These are phyloP conservation scores for Smittia sp. DNA, from an alignment of 2,888 invertebrate species.

Conservation along the genomic window DNA sequence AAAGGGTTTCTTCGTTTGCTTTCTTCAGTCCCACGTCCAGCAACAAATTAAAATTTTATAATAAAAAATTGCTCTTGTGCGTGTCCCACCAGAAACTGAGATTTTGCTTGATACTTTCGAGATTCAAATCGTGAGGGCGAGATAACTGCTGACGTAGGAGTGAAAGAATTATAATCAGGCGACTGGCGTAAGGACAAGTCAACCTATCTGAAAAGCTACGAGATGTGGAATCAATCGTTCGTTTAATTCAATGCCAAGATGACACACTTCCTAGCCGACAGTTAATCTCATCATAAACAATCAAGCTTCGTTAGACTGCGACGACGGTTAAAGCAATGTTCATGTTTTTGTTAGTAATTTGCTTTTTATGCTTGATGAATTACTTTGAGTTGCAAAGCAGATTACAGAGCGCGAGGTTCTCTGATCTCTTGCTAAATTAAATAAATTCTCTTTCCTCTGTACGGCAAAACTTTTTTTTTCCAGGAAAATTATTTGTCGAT, in stretches of 20 bases:
- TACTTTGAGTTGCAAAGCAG: background rate
- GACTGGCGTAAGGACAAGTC: too few species aligned
- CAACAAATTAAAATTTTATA: slow-evolving; percentile 26
- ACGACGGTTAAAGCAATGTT: slow-evolving; percentile 12
- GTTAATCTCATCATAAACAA: slow-evolving; percentile 39
- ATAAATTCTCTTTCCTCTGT: slow-evolving; percentile 11
- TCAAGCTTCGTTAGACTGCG: slow-evolving; percentile 37
- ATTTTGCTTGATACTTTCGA: too few species aligned
- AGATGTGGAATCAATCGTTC: too few species aligned
- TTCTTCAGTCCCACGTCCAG: background rate
- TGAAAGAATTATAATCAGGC: background rate
- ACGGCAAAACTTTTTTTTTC: background rate
- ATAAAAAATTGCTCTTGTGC: slow-evolving; percentile 31
- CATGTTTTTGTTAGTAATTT: slow-evolving; percentile 37
- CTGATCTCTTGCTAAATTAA: slow-evolving; percentile 14
- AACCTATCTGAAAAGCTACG: too few species aligned
- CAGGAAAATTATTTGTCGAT: background rate
- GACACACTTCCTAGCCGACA: background rate
- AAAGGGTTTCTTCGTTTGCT: slow-evolving; percentile 6
- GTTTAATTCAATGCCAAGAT: too few species aligned
- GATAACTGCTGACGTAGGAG: too few species aligned
- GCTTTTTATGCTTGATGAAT: slow-evolving; percentile 16
- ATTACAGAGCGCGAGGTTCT: slow-evolving; percentile 3
- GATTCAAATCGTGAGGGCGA: too few species aligned
- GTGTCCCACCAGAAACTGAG: background rate